Percentiles rank a stretch among this genome's conserved stretches.
Evolutionary conservation across 2,797 vertebrate species (phyloP).

Genomic region (Eremophila alpestris): DNA sequence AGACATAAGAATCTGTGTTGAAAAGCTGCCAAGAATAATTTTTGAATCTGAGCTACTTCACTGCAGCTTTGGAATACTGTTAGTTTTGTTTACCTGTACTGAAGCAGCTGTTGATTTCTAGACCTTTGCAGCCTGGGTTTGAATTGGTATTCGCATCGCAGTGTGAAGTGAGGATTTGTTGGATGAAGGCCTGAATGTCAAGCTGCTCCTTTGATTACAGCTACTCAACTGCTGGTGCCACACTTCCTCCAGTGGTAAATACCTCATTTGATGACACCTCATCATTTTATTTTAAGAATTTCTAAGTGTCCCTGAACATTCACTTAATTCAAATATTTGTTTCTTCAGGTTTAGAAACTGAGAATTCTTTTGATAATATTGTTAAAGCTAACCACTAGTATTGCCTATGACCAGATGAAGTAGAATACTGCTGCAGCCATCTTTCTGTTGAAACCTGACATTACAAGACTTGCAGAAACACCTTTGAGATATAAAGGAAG

Average conservation of each 20-base stretch:
- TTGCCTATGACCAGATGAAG: background rate
- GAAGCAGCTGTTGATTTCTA: background rate
- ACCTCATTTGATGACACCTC: background rate
- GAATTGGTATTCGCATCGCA: background rate
- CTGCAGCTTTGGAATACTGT: background rate
- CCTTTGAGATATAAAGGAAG: background rate
- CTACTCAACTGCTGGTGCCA: background rate
- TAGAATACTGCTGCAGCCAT: background rate
- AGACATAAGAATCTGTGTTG: background rate
- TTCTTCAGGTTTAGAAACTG: background rate
- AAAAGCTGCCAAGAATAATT: background rate
- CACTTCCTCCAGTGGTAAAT: background rate
- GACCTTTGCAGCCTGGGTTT: background rate
- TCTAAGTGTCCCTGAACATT: background rate
- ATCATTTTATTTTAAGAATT: background rate
- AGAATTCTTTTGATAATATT: background rate
- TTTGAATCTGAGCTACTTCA: background rate
- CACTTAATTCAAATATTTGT: background rate
- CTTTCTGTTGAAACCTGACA: background rate
- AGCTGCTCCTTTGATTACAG: background rate
- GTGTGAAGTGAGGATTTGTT: background rate
- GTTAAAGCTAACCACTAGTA: background rate
- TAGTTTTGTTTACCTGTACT: background rate
- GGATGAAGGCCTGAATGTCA: background rate
- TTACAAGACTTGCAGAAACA: background rate